phyloP scores from a whole-genome alignment of 1,140 invertebrate genomes.

The Ceratoteleas bidentatus region DNA sequence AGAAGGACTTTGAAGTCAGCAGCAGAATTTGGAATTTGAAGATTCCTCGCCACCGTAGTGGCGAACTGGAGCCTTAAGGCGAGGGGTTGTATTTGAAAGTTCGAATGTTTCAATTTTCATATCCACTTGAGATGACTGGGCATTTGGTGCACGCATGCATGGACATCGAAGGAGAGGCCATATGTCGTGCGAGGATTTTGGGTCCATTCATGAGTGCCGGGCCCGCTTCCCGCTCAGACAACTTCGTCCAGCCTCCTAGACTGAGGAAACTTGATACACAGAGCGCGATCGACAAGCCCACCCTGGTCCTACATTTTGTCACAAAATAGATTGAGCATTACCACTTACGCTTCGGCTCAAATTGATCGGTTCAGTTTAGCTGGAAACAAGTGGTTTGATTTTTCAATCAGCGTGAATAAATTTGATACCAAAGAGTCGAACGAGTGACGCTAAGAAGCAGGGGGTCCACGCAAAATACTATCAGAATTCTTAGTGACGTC shows the following conservation, averaged over 20 bases:
- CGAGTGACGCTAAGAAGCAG: too few species aligned
- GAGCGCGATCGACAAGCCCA: conserved; percentile 62
- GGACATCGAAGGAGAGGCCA: conserved; percentile 67
- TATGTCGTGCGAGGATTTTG: conserved; percentile 73
- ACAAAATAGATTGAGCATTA: conserved; percentile 56
- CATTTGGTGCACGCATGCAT: conserved; percentile 61
- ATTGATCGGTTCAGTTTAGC: conserved; percentile 23
- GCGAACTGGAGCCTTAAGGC: too few species aligned
- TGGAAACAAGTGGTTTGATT: conserved; percentile 8
- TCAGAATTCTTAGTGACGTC: too few species aligned
- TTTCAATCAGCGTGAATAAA: conserved; percentile 2
- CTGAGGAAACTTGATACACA: conserved; percentile 73
- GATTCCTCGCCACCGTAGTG: too few species aligned
- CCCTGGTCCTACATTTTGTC: conserved; percentile 66
- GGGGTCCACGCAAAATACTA: too few species aligned
- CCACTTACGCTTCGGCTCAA: conserved; percentile 22
- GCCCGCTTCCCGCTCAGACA: conserved; percentile 69
- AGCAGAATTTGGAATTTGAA: too few species aligned
- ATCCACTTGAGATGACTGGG: too few species aligned
- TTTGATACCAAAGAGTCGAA: too few species aligned
- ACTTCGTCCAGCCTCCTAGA: conserved; percentile 69
- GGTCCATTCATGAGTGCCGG: conserved; percentile 70
- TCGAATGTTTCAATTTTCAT: too few species aligned
- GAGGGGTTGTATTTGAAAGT: too few species aligned
- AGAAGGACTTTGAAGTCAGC: too few species aligned